Evolutionary conservation across 2,797 vertebrate species (phyloP).

Genomic region (Buphagus erythrorhynchus): DNA sequence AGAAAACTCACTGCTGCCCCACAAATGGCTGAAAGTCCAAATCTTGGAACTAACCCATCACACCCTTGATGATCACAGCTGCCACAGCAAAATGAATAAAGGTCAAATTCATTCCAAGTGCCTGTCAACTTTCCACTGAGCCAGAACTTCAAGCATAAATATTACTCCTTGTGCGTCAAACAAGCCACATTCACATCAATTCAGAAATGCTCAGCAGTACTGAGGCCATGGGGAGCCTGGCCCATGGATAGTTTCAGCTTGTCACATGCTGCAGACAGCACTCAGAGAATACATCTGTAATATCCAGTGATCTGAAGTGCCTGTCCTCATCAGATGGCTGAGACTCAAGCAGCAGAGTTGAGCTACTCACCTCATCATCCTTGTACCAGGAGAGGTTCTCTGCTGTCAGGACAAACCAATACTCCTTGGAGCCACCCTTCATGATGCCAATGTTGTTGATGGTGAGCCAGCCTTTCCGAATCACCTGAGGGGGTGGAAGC

Average conservation of each 20-base stretch:
- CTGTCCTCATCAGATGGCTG: neutral
- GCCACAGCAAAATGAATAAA: neutral
- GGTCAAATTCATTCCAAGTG: neutral
- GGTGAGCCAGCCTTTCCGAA: slow-evolving; percentile 97
- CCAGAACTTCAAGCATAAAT: neutral
- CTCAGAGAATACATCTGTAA: neutral
- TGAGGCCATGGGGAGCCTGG: neutral
- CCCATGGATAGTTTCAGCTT: neutral
- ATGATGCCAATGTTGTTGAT: slow-evolving; percentile 99
- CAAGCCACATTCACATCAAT: neutral
- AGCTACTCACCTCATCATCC: slow-evolving; percentile 90
- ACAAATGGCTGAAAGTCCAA: neutral
- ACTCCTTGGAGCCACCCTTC: slow-evolving; percentile 98
- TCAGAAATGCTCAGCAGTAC: neutral
- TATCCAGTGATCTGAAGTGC: neutral
- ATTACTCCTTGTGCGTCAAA: neutral
- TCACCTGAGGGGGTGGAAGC: slow-evolving; percentile 83
- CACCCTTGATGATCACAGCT: neutral
- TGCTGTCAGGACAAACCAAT: slow-evolving; percentile 96
- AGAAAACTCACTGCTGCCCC: neutral
- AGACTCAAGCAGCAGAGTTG: neutral
- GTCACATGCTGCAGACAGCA: neutral
- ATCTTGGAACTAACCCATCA: neutral
- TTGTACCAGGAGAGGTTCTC: slow-evolving; percentile 99
- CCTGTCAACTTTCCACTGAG: neutral